Base-by-base conservation (phyloP, 2,888 invertebrate genomes). In the Drosophila nr. perissopoda region DNA sequence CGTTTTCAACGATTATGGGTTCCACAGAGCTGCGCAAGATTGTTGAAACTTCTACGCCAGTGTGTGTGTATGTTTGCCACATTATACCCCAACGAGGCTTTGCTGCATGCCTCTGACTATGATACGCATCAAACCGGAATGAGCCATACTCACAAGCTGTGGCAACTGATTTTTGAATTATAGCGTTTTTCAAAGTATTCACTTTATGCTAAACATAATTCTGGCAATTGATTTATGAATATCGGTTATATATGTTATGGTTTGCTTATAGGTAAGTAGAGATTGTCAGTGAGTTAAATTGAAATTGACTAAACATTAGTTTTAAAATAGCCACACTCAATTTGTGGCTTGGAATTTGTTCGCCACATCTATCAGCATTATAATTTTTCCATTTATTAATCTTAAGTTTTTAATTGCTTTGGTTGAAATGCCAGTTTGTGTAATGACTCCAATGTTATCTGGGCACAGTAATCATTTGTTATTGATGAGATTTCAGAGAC, bases 1-100 rank as follows among this genome's bases (percentile, higher is more conserved):
- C 63, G 31, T 76, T 69, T 83, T 69, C 61, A 70, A 18, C 80
- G 60, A 64, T 76, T 76, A 76, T 76, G 81, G 62, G 52, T 80
- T 74, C 75, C 80, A 76, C 49, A 54, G 45, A 45, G 45, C 45
- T 45, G 25, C 27, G 45, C 45, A 45, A 45, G 25, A 25, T 45
- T 45, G 45, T 25, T 45, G 16, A 45, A 45, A 45, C 25, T 25
- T 8, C 25, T 45, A 8, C 25, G 45, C 16, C 8, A 25, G 45
- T 25, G 45, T 45, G 45, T 42, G 21, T 7, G 21, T 16, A 18
- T 45, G 7, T 25, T 16, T 45, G 45, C 2, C 45, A 45, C 21
- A 42, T 21, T 42, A 42, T 21, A 13, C n/a, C 42, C 21, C 42
- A 21, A 42, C 4, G 21, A 8, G 45, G 45, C 21, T 45, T 16